Base-by-base conservation (phyloP, 2,888 invertebrate species). In the Parasteatoda lunata region DNA sequence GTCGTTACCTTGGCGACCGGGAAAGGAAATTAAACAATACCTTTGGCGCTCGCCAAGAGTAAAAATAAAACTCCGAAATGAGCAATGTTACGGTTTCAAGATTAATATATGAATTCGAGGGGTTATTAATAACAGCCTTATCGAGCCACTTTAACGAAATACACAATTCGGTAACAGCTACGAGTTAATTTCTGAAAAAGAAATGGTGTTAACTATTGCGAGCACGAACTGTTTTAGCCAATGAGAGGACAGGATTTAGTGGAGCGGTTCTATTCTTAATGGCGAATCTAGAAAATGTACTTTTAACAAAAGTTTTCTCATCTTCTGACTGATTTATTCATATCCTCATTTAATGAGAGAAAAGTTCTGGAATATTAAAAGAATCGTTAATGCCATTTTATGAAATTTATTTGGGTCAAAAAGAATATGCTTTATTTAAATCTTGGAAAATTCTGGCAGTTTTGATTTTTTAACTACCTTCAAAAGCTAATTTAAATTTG, bases 11-110 rank as follows among this genome's bases (percentile, higher is more conserved):
- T 80, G 65, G 85, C 71, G 47, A 85, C 78, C 47, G 30, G 8
- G 30, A 13, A n/a, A 7, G 59, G 68, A 75, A 70, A 85, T 85
- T 85, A 79, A 85, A 85, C 85, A 85, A 85, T 80, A 71, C 85
- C 64, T 45, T 30, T 13, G 66, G 71, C 77, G 52, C 51, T 77
- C 78, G 59, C 59, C 59, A 59, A 45, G 69, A 69, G 45, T 48
- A 45, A 69, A 69, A 69, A 45, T 77, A 79, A 79, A 84, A 84
- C 76, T 78, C 76, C 76, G 76, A 30, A 54, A 48, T 45, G 45
- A 59, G 66, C 76, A 30, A 30, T 54, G 82, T 70, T 72, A 83
- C 77, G 77, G 52, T 7, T 15, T 51, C 48, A 68, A 70, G 79
- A 85, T 85, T 85, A 79, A 85, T 85, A 76, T 80, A 71, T 80